Percentiles rank a stretch among this genome's conserved stretches.
Conservation (phyloP, 64 coral and sea anemone genomes). For the Exaiptasia diaphana region DNA sequence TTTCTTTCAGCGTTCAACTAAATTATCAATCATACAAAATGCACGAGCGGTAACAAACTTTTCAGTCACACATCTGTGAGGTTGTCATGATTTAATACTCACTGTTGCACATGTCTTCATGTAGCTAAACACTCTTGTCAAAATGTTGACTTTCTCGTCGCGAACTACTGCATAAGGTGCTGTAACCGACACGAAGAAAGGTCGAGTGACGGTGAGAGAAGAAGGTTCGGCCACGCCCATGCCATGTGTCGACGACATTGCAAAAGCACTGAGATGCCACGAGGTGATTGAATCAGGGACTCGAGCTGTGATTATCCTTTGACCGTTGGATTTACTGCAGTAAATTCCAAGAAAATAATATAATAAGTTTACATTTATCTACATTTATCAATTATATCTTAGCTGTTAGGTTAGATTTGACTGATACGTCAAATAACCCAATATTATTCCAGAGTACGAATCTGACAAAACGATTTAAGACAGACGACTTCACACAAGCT, state of each 20-base stretch:
- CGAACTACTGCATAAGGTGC: slow-evolving; percentile 88
- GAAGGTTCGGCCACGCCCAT: slow-evolving; percentile 71
- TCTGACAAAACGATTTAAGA: too few relatives aligned
- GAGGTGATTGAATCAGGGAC: slow-evolving; percentile 88
- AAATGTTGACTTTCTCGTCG: slow-evolving; percentile 76
- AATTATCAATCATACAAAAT: too few relatives aligned
- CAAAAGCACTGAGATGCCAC: slow-evolving; percentile 89
- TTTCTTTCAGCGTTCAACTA: too few relatives aligned
- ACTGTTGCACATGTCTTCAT: slow-evolving; percentile 69
- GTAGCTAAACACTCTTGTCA: slow-evolving; percentile 85
- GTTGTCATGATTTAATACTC: neutral
- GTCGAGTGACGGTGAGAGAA: slow-evolving; percentile 65
- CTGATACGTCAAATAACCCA: neutral
- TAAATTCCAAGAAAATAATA: neutral
- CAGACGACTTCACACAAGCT: too few relatives aligned
- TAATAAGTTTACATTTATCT: neutral
- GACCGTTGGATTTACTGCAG: slow-evolving; percentile 48
- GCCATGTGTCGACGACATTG: slow-evolving; percentile 69
- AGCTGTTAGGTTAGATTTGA: neutral
- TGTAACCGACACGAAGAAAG: slow-evolving; percentile 90
- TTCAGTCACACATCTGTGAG: too few relatives aligned
- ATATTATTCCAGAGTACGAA: neutral
- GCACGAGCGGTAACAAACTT: too few relatives aligned
- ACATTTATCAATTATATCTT: neutral
- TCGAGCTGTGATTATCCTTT: slow-evolving; percentile 47